Evolutionary conservation across 2,888 invertebrate species (phyloP).

Genomic region (Campoplex nolae): DNA sequence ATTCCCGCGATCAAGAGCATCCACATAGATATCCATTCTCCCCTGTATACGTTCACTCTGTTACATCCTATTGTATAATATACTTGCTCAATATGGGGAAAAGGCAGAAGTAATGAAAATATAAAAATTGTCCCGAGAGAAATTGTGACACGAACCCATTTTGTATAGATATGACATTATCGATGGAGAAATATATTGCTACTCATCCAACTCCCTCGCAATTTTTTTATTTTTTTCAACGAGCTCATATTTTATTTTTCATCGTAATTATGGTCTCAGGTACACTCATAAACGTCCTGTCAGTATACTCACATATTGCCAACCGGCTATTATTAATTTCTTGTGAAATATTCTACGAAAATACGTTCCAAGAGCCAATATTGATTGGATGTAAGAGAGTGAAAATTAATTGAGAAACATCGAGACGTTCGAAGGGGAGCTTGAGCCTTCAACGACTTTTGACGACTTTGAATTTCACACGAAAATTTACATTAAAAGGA

Average conservation of each 20-base stretch:
- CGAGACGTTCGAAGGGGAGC: background rate
- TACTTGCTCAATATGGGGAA: slow-evolving; percentile 49
- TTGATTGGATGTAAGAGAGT: slow-evolving; percentile 20
- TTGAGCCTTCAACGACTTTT: too few relatives aligned
- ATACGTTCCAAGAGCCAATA: background rate
- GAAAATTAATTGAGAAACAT: background rate
- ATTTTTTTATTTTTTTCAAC: background rate
- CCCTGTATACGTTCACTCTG: slow-evolving; percentile 19
- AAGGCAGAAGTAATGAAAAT: slow-evolving; percentile 31
- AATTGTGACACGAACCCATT: slow-evolving; percentile 31
- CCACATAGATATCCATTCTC: slow-evolving; percentile 46
- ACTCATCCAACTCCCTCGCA: slow-evolving; percentile 32
- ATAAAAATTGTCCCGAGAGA: slow-evolving; percentile 28
- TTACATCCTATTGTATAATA: slow-evolving; percentile 38
- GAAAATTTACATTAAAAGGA: background rate
- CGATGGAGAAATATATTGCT: slow-evolving; percentile 61
- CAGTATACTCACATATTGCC: slow-evolving; percentile 51
- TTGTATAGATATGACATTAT: slow-evolving; percentile 41
- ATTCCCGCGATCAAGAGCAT: slow-evolving; percentile 62
- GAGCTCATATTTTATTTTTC: slow-evolving; percentile 57
- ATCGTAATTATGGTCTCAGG: slow-evolving; percentile 50
- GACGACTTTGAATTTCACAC: too few relatives aligned
- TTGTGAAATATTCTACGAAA: background rate
- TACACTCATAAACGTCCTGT: slow-evolving; percentile 38
- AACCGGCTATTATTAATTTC: slow-evolving; percentile 60